Evolutionary conservation across 2,113 vertebrate genomes (phyloP), one percentile per base, ranked within the genome.

Genomic region (Rhombomys opimus): DNA sequence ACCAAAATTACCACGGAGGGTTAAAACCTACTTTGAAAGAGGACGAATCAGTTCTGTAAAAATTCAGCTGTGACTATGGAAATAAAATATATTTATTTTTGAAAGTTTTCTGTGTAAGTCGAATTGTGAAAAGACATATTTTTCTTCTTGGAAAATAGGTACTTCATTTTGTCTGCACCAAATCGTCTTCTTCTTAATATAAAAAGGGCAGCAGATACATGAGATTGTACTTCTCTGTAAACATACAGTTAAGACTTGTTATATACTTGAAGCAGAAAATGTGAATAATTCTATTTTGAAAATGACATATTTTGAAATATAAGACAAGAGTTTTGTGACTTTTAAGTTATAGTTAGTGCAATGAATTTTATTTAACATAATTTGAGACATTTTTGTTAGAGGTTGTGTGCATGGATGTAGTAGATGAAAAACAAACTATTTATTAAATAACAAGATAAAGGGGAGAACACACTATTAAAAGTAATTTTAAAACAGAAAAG

Each of bases 21-120:
- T 70, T 96, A 90, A 35, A 57, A 1, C 27, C 38, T 38, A 15
- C 10, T 32, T 81, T 88, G 35, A 72, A 7, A 77, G 5, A 52
- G 89, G 4, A 91, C 52, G 89, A 8, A 91, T 46, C 1, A 91
- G 61, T 78, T 96, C 15, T 86, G 17, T 94, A 86, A 96, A 96
- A 92, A 27, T 2, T 86, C 1, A 87, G 0, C 30, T 52, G 41
- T 76, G 38, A 73, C 5, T 52, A 77, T 89, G 8, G 4, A 82
- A 96, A 94, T 95, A 94, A 96, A 97, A 7, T 13, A 70, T 77
- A 41, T 63, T 76, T 94, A 95, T 93, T 96, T 95, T 94, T 96
- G 46, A 27, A 65, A 54, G 61, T 59, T 87, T 84, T 91, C 3
- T 41, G 41, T 84, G 59, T 97, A 54, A 38, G 93, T 81, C 85